Evolutionary conservation across 2,888 invertebrate species (phyloP), one percentile per base, ranked within the genome.

Genomic region (Sesia bembeciformis): DNA sequence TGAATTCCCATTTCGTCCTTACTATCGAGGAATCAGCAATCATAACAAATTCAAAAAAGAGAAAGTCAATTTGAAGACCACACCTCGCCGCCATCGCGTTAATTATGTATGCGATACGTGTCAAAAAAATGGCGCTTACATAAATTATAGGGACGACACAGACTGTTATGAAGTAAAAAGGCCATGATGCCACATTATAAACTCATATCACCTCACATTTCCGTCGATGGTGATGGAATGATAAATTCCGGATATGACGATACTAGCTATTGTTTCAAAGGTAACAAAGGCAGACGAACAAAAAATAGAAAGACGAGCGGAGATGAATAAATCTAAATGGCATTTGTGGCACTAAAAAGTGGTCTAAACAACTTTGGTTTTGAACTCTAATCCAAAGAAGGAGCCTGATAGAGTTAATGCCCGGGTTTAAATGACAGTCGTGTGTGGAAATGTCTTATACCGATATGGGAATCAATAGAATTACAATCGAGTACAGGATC

Each of bases 181-280:
- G 72, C 82, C 64, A 81, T 87, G 81, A 84, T 79, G 76, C 71
- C 78, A 78, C 73, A 88, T 88, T 88, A 88, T 84, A 85, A 84
- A 82, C 83, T 68, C 88, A 83, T 88, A 87, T 81, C 81, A 74
- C 76, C 72, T 71, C 72, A 68, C 81, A 66, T 87, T 84, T 88
- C 88, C 88, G 87, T 72, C 70, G 85, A 87, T 88, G 88, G 85
- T 79, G 85, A 75, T 81, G 79, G 88, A 85, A 86, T 88, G 78
- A 87, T 84, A 82, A 85, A 84, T 78, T 81, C 83, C 82, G 85
- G 85, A 87, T 84, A 84, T 81, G 83, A 80, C 81, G 75, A 74
- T 70, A 76, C 78, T 63, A 63, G 71, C 87, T 72, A 88, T 89
- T 89, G 88, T 88, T 82, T 84, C 76, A 82, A 72, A 69, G 66